phyloP scores from a whole-genome alignment of 2,797 vertebrate species.

The Pteronotus mesoamericanus region DNA sequence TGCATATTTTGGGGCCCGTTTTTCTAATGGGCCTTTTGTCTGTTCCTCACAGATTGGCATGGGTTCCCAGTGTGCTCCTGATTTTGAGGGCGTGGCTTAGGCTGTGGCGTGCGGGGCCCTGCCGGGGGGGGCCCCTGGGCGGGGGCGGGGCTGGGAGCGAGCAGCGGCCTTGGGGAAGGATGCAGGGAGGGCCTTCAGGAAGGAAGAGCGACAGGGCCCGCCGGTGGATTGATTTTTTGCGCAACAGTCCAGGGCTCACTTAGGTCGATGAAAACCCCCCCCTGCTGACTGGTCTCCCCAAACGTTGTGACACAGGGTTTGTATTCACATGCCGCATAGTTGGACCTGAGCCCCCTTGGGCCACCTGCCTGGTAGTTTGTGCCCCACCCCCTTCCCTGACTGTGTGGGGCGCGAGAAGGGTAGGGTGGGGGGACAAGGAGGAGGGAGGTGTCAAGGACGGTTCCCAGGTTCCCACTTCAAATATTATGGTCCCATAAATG shows the following conservation, averaged over 20 bases:
- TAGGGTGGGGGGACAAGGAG: background rate
- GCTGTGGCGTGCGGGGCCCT: too few species aligned
- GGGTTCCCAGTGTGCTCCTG: background rate
- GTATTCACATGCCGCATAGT: background rate
- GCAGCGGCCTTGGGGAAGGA: background rate
- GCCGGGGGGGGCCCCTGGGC: background rate
- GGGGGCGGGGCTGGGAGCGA: background rate
- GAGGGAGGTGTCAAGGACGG: background rate
- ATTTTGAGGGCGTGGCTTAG: background rate
- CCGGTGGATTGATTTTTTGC: background rate
- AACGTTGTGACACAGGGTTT: background rate
- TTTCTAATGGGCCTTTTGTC: background rate
- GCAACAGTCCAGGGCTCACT: background rate
- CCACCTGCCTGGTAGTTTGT: background rate
- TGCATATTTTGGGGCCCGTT: background rate
- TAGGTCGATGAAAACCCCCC: background rate
- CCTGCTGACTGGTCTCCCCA: too few species aligned
- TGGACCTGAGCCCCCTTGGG: background rate
- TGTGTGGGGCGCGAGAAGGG: background rate
- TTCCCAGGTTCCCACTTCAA: conserved; percentile 17
- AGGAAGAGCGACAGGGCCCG: fast-evolving
- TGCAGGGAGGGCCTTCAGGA: background rate
- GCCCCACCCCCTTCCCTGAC: background rate
- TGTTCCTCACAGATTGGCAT: background rate
- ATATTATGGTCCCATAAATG: background rate